phyloP scores from a whole-genome alignment of 2,113 vertebrate genomes.

The Platycercus adscitus region DNA sequence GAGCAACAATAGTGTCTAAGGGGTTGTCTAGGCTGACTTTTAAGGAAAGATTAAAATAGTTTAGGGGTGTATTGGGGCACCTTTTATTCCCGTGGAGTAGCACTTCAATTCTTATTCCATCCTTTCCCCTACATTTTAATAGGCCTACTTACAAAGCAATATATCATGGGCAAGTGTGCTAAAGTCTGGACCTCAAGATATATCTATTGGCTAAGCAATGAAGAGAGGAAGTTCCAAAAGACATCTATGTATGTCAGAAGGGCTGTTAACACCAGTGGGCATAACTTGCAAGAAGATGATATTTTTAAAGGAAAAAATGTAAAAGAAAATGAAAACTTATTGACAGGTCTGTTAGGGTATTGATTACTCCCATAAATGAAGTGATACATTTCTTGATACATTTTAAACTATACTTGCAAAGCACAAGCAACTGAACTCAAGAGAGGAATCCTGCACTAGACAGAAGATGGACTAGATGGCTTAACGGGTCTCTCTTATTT shows the following conservation, averaged over 20 bases:
- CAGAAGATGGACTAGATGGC: not conserved
- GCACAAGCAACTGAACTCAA: not conserved
- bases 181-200: slow-evolving; percentile 9
- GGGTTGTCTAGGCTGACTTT: slow-evolving; percentile 49
- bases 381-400: not conserved
- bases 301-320: slow-evolving; percentile 5
- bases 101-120: slow-evolving; percentile 15
- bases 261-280: not conserved
- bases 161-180: not conserved
- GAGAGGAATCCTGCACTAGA: not conserved
- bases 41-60: slow-evolving; percentile 65
- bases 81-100: slow-evolving; percentile 27
- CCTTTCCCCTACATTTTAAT: not conserved
- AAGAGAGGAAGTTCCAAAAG: not conserved
- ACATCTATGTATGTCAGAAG: not conserved
- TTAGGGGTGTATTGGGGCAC: slow-evolving; percentile 39
- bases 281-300: not conserved
- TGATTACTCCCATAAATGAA: not conserved
- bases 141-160: slow-evolving; percentile 8
- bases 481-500: not conserved
- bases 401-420: not conserved
- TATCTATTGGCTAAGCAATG: not conserved
- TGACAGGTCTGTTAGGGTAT: slow-evolving; percentile 12
- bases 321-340: slow-evolving; percentile 28
- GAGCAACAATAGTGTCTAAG: slow-evolving; percentile 54